phyloP scores from a whole-genome alignment of 2,113 vertebrate genomes.

The Anhinga anhinga region DNA sequence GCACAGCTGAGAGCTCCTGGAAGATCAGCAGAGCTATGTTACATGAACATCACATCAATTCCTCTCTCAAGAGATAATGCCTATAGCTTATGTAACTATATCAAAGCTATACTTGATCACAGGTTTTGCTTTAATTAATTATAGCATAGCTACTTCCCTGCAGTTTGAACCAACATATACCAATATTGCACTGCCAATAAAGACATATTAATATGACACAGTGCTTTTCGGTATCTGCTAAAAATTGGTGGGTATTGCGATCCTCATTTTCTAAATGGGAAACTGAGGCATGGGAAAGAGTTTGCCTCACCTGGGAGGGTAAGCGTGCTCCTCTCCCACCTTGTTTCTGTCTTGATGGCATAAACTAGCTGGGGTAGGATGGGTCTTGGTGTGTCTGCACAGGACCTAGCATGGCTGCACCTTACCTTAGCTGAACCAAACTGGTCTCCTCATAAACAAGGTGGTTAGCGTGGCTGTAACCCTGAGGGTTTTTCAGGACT shows the following conservation, averaged over 20 bases:
- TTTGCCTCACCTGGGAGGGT: background rate
- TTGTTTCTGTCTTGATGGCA: background rate
- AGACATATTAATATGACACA: background rate
- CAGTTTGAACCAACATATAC: background rate
- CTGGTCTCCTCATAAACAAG: background rate
- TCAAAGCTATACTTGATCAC: background rate
- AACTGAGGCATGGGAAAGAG: background rate
- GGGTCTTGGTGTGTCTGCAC: background rate
- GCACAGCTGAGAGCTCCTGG: background rate
- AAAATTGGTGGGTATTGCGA: background rate
- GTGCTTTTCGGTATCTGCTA: background rate
- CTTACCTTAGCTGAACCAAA: background rate
- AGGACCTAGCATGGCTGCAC: background rate
- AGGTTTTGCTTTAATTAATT: background rate
- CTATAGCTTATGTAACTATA: background rate
- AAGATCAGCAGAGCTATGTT: background rate
- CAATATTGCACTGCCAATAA: background rate
- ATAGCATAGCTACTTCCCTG: background rate
- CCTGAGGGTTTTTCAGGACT: background rate
- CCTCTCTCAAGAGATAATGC: background rate
- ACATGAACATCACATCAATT: background rate
- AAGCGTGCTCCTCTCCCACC: background rate
- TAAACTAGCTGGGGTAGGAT: background rate
- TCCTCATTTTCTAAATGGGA: background rate
- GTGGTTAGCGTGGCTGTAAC: rapidly evolving